These are phyloP conservation scores for Stomatorhinus walkeri DNA, from an alignment of 2,797 vertebrate species.

Conservation along the genomic window DNA sequence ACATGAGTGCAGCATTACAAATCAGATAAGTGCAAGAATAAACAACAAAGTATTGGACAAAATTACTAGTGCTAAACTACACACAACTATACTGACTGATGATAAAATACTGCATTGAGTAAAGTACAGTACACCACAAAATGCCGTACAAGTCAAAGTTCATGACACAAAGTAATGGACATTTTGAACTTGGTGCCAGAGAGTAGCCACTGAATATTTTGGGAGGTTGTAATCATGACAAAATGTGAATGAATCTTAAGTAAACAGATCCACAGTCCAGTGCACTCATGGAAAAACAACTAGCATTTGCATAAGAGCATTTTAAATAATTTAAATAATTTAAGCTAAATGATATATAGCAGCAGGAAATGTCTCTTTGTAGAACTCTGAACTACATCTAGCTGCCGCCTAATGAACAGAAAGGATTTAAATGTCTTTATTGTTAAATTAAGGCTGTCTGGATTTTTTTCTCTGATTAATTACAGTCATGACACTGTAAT, in stretches of 20 bases:
- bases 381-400: neutral
- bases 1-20: neutral
- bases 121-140: neutral
- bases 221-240: neutral
- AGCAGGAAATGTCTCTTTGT: neutral
- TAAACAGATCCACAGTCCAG: neutral
- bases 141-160: neutral
- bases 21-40: neutral
- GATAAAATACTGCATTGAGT: neutral
- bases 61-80: neutral
- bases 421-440: conserved; percentile 32
- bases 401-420: neutral
- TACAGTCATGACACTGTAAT: neutral
- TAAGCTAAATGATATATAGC: neutral
- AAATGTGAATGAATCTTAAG: neutral
- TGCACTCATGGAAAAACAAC: neutral
- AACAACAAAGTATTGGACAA: neutral
- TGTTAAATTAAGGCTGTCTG: conserved; percentile 33
- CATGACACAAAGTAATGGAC: neutral
- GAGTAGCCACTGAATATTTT: neutral
- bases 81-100: neutral
- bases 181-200: neutral
- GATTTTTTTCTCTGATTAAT: neutral
- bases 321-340: neutral
- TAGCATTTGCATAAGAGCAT: neutral